Evolutionary conservation across 2,797 vertebrate genomes (phyloP).

Genomic region (Ctenosaura bakeri): DNA sequence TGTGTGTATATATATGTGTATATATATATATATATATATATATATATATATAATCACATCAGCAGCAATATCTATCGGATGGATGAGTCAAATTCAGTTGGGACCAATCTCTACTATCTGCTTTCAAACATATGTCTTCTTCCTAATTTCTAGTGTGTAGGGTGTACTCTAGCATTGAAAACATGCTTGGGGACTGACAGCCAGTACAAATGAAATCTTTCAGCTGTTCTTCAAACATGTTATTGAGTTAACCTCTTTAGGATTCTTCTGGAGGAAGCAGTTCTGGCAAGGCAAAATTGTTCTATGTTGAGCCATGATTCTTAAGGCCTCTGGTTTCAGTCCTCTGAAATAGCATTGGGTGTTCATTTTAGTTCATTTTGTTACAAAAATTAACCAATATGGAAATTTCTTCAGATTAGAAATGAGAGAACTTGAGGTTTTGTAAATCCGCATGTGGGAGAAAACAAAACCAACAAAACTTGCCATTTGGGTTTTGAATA

Average conservation of each 20-base stretch:
- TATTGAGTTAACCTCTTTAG: not conserved
- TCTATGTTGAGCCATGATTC: not conserved
- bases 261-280: not conserved
- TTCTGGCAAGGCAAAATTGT: not conserved
- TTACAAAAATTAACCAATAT: no score
- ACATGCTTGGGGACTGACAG: not conserved
- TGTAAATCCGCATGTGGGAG: no score
- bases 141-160: not conserved
- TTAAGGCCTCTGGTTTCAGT: not conserved
- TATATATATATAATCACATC: not conserved
- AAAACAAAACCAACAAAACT: no score
- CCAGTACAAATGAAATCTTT: not conserved
- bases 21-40: no score
- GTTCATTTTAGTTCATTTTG: no score
- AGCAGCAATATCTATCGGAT: not conserved
- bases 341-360: not conserved
- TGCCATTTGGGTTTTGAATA: no score
- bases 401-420: no score
- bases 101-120: not conserved
- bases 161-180: not conserved
- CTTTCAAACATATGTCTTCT: not conserved
- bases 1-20: no score
- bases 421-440: no score
- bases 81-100: not conserved
- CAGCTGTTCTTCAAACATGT: not conserved